A percentile compares a stretch with the other conserved stretches of the same genome.
Evolutionary conservation across 2,113 vertebrate species (phyloP).

Genomic region (Neopipo cinnamomea): DNA sequence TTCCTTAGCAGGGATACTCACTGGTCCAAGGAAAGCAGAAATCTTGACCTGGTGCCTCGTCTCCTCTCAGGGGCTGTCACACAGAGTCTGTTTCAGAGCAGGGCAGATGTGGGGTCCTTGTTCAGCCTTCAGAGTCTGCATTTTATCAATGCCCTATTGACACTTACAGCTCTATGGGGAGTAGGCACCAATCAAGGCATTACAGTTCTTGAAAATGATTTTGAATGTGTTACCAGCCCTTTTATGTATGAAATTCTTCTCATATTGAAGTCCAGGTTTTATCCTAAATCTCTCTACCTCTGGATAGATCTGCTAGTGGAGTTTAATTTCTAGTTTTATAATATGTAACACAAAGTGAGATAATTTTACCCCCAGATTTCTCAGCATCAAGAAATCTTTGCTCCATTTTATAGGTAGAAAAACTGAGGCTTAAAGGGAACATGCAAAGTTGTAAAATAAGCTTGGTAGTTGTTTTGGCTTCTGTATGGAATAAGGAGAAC

Average conservation of each 20-base stretch:
- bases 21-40: not conserved
- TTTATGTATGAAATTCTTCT: not conserved
- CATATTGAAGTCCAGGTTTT: not conserved
- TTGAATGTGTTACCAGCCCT: not conserved
- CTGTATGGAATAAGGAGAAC: not conserved
- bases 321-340: not conserved
- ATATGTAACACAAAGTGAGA: not conserved
- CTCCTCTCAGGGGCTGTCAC: not conserved
- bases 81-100: not conserved
- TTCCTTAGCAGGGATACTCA: not conserved
- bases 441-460: not conserved
- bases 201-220: not conserved
- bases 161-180: not conserved
- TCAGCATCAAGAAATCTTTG: not conserved
- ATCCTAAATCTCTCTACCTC: not conserved
- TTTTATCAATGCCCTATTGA: not conserved
- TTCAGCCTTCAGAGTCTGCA: not conserved
- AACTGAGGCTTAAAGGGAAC: not conserved
- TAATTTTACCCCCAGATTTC: not conserved
- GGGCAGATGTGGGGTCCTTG: fast-evolving
- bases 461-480: not conserved
- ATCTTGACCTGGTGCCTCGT: not conserved
- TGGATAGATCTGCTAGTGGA: not conserved
- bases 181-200: not conserved
- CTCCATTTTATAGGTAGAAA: not conserved